Evolutionary conservation across 2,113 vertebrate genomes (phyloP), one percentile per base, ranked within the genome.

Genomic region (Pavo muticus): DNA sequence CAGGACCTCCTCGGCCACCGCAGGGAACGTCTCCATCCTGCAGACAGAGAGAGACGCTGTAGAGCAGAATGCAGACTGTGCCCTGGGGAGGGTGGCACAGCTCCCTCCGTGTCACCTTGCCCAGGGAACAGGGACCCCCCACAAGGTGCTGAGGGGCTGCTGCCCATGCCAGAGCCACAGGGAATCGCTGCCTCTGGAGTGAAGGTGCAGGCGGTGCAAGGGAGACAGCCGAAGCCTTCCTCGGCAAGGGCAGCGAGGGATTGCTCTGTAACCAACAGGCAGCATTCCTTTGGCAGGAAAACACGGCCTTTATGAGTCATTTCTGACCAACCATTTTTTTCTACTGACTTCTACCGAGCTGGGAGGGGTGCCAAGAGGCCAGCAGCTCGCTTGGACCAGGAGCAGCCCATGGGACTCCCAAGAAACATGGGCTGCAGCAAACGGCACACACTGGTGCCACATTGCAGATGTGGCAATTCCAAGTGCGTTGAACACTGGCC

Each of bases 21-120:
- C 97, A 61, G 98, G 98, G 93, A 99, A 99, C 6, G 98, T 98
- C 97, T 99, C 99, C 99, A 99, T 99, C 93, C 99, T 99, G 94
- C n/a, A 97, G 91, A 84, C 61, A 95, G 14, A 97, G 69, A 69
- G 67, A 88, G 83, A 97, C 52, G 30, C 68, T 75, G 75, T 18
- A 83, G 70, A 75, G 47, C 29, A 80, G 70, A 75, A 44, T 20
- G 11, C 40, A 65, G 71, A 73, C 42, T 44, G 23, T 13, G 44
- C 56, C 65, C 25, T 1, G 0, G n/a, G 82, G 25, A 5, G 15
- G 45, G 6, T 2, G 12, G 84, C 67, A 82, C 2, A 9, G 87
- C 48, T 61, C 48, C 8, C 42, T 37, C 42, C 1, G 4, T 52
- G 48, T 39, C 71, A 56, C 4, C 0, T 37, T 61, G 87, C 81